Conservation (phyloP, 2,888 invertebrate genomes). For the Tenthredo notha region DNA sequence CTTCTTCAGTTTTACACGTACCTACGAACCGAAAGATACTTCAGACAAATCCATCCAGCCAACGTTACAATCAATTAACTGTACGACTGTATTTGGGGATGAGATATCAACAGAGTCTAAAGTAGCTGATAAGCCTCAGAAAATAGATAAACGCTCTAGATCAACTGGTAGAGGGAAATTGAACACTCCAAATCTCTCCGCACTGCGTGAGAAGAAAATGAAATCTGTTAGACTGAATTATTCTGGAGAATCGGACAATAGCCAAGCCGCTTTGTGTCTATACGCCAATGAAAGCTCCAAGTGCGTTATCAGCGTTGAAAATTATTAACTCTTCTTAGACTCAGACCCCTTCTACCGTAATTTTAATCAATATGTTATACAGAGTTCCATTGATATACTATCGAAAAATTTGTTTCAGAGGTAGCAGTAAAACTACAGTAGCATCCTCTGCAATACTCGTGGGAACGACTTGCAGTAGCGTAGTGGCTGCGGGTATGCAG, state of each 20-base stretch:
- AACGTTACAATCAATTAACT: conserved; percentile 37
- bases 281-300: conserved; percentile 63
- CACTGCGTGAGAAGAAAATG: background rate
- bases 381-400: background rate
- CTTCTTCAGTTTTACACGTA: conserved; percentile 47
- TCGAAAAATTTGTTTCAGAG: conserved; percentile 61
- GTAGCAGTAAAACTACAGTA: conserved; percentile 62
- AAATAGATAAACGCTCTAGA: background rate
- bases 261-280: conserved; percentile 60
- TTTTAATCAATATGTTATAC: background rate
- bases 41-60: conserved; percentile 36
- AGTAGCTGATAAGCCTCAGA: background rate
- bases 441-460: conserved; percentile 61
- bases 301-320: conserved; percentile 61
- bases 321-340: background rate
- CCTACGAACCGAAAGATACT: conserved; percentile 20
- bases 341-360: too few species aligned
- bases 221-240: conserved; percentile 40
- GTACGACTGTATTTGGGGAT: background rate
- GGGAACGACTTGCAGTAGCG: conserved; percentile 59
- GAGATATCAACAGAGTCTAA: background rate
- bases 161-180: background rate
- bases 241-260: conserved; percentile 47
- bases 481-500: conserved; percentile 58
- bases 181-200: background rate